Base-by-base conservation (phyloP, 2,888 invertebrate species). In the Busseola fusca region DNA sequence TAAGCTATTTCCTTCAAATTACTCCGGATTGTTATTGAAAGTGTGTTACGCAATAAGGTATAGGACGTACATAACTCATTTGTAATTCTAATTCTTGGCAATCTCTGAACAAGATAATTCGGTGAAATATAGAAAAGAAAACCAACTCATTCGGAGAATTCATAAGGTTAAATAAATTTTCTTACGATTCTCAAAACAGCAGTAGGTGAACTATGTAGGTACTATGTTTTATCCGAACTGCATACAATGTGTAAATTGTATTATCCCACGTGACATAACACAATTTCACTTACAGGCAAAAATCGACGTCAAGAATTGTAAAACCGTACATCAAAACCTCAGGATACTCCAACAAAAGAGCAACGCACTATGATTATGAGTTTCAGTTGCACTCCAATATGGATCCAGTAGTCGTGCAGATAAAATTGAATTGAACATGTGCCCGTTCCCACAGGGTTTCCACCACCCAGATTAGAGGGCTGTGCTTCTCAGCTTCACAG, bases 341-440 rank as follows among this genome's bases (percentile, higher is more conserved):
- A 18, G 14, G 50, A 18, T 45, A 40, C 27, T 48, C 16, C 10
- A 66, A 66, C 66, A 69, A 72, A 79, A 80, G 73, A 67, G 58
- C 74, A 56, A 54, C 25, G 69, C 66, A 69, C 69, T 40, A 45
- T 50, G 69, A 68, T 64, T 83, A 84, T 67, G 74, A 79, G 72
- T 79, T 81, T 79, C 48, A 6, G 59, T 56, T 69, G 66, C 65
- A 69, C 70, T 67, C 72, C 77, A 83, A 84, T 83, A 84, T 77
- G 84, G 71, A 69, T 62, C 65, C 72, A 18, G 67, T 64, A 74
- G 72, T 71, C 57, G 72, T 68, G 72, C 75, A 84, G 84, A 86
- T 86, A 85, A 87, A 87, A 91, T 92, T 91, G 90, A 92, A 93
- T 93, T 90, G 91, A 91, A 92, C 91, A 90, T 88, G 88, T 92